These are phyloP conservation scores for Umimayanthus kanabou DNA, from an alignment of 92 coral and sea anemone species.

Conservation along the genomic window DNA sequence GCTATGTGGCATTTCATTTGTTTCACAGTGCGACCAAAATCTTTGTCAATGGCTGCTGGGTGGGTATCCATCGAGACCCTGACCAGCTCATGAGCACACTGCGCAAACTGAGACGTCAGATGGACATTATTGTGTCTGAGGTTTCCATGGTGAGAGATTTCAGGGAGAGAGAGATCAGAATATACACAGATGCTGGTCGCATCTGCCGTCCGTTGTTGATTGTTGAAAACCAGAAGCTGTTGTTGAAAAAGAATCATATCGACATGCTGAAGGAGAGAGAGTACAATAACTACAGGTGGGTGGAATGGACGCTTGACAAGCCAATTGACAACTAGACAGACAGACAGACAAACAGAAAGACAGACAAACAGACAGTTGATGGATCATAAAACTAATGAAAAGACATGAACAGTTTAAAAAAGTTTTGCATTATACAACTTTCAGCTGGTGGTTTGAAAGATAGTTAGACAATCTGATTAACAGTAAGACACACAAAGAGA, in stretches of 20 bases:
- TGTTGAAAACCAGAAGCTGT: slow-evolving; percentile 92
- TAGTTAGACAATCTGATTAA: neutral
- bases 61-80: slow-evolving; percentile 98
- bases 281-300: slow-evolving; percentile 90
- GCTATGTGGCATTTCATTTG: neutral
- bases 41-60: slow-evolving; percentile 99
- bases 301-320: neutral
- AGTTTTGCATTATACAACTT: too few species aligned
- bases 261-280: slow-evolving; percentile 97
- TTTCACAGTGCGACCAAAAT: slow-evolving; percentile 91
- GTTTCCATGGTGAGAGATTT: slow-evolving; percentile 99
- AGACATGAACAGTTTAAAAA: too few species aligned
- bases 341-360: neutral
- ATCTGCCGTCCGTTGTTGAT: slow-evolving; percentile 97
- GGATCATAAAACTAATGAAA: neutral
- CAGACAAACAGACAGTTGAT: neutral
- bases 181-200: slow-evolving; percentile 99
- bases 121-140: slow-evolving; percentile 99
- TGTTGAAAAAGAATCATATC: slow-evolving; percentile 94
- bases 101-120: slow-evolving; percentile 90
- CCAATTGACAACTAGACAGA: neutral
- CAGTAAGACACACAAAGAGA: neutral
- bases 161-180: slow-evolving; percentile 96
- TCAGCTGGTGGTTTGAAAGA: neutral
- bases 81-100: slow-evolving; percentile 97